Conservation (phyloP, 2,888 invertebrate species). For the Hypena proboscidalis region DNA sequence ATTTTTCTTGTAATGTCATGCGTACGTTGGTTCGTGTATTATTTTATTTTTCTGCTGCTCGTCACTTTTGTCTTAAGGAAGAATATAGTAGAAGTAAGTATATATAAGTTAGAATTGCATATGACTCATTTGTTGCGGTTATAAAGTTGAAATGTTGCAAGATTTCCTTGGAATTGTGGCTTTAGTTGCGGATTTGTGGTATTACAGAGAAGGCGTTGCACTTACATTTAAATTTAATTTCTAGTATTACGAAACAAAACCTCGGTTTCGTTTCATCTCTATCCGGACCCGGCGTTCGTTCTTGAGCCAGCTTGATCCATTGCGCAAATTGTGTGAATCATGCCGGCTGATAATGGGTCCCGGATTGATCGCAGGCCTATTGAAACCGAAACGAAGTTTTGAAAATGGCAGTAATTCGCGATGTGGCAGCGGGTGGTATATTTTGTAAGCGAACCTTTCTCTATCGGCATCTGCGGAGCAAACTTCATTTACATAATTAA, state of each 20-base stretch:
- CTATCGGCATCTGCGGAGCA: constrained; percentile 63
- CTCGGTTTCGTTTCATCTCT: constrained; percentile 39
- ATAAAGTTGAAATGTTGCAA: neutral
- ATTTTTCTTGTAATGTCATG: constrained; percentile 45
- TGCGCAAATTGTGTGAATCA: constrained; percentile 57
- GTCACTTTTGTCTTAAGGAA: constrained; percentile 28
- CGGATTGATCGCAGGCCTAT: constrained; percentile 55
- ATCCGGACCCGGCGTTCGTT: constrained; percentile 39
- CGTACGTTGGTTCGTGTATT: constrained; percentile 24
- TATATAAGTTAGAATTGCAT: constrained; percentile 7
- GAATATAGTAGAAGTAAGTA: neutral
- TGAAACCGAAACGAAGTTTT: constrained; percentile 48
- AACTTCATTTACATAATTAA: constrained; percentile 74
- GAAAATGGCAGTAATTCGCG: constrained; percentile 44
- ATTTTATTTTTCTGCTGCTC: constrained; percentile 34
- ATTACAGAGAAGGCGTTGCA: constrained; percentile 3
- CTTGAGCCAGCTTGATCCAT: constrained; percentile 50
- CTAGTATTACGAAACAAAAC: no score
- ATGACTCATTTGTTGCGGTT: neutral
- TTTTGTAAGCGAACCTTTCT: constrained; percentile 59
- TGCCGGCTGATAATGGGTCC: constrained; percentile 51
- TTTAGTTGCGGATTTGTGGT: neutral
- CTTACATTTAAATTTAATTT: constrained; percentile 30
- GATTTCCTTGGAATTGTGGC: no score
- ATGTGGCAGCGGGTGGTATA: constrained; percentile 43